phyloP scores from a whole-genome alignment of 2,888 invertebrate genomes.

The Amblyteles armatorius region DNA sequence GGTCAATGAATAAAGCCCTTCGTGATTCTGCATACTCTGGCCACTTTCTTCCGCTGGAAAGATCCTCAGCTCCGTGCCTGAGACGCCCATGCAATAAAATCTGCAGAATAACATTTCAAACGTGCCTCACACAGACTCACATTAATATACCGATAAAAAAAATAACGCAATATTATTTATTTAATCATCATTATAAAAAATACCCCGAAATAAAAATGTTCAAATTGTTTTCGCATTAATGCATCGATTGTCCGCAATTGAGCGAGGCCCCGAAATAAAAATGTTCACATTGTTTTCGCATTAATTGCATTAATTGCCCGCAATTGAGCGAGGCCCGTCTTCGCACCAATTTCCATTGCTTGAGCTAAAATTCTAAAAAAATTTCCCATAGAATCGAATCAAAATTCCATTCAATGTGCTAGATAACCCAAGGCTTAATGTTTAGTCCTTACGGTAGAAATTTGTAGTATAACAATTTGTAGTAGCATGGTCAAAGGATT shows the following conservation, averaged over 20 bases:
- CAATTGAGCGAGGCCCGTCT: neutral
- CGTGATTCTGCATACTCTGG: constrained; percentile 51
- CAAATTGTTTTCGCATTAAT: too few relatives aligned
- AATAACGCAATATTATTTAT: neutral
- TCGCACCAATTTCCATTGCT: neutral
- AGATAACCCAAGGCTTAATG: neutral
- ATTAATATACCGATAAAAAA: neutral
- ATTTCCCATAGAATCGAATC: neutral
- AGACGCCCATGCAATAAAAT: neutral
- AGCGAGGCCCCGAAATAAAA: too few relatives aligned
- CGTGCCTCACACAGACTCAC: neutral
- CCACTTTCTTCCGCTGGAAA: neutral
- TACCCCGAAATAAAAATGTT: too few relatives aligned
- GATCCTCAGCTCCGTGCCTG: neutral
- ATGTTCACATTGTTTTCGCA: neutral
- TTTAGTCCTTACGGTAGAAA: neutral
- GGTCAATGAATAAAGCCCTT: constrained; percentile 45
- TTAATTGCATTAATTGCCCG: neutral
- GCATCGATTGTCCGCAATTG: too few relatives aligned
- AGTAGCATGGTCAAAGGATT: neutral
- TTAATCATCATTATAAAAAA: neutral
- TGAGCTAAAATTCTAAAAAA: neutral
- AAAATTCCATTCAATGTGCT: neutral
- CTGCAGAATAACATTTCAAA: neutral
- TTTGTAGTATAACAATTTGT: neutral